Evolutionary conservation across 2,113 vertebrate genomes (phyloP).

Genomic region (Odocoileus virginianus): DNA sequence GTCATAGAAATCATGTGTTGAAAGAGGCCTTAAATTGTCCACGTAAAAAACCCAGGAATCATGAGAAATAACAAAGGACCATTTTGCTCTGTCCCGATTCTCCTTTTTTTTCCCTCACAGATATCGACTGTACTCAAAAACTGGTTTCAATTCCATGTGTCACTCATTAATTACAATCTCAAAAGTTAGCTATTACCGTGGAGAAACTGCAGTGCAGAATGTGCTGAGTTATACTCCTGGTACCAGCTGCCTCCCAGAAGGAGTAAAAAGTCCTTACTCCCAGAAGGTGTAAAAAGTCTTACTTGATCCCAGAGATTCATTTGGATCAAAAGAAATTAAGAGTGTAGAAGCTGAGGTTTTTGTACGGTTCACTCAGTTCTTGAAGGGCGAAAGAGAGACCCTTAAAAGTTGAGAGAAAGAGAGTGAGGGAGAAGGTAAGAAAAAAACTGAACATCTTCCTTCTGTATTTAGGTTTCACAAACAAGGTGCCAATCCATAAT

Average conservation of each 20-base stretch:
- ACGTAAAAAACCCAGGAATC: neutral
- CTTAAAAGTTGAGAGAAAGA: neutral
- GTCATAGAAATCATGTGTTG: neutral
- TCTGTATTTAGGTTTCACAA: neutral
- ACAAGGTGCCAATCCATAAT: neutral
- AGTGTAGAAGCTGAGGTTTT: neutral
- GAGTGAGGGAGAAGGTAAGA: neutral
- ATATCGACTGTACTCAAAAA: neutral
- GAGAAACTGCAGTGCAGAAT: neutral
- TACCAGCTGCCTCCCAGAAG: neutral
- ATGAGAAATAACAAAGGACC: neutral
- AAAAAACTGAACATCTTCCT: neutral
- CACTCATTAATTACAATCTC: neutral
- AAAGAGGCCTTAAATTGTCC: neutral
- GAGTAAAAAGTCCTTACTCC: neutral
- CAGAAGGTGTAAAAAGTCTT: neutral
- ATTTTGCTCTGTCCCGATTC: neutral
- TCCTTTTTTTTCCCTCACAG: neutral
- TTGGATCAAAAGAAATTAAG: neutral
- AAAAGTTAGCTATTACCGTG: neutral
- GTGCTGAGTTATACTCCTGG: neutral
- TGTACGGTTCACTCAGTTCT: neutral
- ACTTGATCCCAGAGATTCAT: neutral
- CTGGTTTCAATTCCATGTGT: neutral
- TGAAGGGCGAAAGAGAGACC: neutral